A percentile compares a stretch with the other conserved stretches of the same genome.
phyloP scores from a whole-genome alignment of 2,797 vertebrate genomes.

The Molossus molossus region DNA sequence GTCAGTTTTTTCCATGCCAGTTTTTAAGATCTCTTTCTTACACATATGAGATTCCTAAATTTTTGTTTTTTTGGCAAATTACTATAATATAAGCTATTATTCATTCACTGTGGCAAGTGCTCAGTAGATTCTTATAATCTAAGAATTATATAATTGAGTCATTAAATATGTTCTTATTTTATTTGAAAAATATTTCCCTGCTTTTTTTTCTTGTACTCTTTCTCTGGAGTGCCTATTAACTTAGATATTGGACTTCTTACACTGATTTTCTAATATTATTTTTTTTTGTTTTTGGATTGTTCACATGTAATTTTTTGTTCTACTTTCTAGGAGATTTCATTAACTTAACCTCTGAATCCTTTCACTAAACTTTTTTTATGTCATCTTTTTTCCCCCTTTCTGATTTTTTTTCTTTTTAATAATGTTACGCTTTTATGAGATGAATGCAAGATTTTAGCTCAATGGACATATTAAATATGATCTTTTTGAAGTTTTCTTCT shows the following conservation, averaged over 20 bases:
- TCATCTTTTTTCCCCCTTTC: background rate
- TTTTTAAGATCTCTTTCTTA: conserved; percentile 44
- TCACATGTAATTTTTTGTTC: background rate
- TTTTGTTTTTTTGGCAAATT: background rate
- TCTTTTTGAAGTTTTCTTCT: conserved; percentile 28
- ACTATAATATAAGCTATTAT: background rate
- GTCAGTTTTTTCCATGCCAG: background rate
- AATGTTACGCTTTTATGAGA: background rate
- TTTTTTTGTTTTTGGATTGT: background rate
- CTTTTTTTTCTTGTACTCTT: background rate
- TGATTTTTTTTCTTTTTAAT: background rate
- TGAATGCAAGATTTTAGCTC: background rate
- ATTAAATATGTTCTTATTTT: conserved; percentile 33
- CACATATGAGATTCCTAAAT: background rate
- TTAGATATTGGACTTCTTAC: background rate
- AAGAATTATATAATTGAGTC: background rate
- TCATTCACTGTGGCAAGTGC: background rate
- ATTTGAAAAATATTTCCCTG: background rate
- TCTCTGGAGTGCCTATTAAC: background rate
- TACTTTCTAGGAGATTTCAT: background rate
- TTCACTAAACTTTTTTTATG: background rate
- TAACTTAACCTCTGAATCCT: background rate
- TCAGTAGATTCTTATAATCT: background rate
- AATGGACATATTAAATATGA: background rate
- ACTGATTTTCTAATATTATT: background rate